phyloP scores from a whole-genome alignment of 2,888 invertebrate genomes.

The Cantharis rustica region DNA sequence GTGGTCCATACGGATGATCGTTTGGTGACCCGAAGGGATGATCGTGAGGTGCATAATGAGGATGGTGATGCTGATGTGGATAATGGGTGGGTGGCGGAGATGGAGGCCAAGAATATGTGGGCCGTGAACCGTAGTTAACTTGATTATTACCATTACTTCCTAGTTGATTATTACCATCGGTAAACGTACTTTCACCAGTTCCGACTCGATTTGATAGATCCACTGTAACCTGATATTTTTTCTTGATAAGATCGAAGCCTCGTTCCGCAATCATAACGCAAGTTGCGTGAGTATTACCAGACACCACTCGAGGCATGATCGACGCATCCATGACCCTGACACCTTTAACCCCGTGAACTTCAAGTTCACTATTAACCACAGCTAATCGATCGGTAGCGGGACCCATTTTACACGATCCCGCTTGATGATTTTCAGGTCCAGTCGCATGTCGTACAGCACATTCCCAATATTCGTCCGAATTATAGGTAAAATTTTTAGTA shows the following conservation, averaged over 20 bases:
- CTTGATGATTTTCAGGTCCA: slow-evolving; percentile 83
- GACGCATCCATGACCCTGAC: slow-evolving; percentile 59
- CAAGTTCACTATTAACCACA: slow-evolving; percentile 73
- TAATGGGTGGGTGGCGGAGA: not conserved
- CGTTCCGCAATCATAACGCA: slow-evolving; percentile 55
- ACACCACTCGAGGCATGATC: slow-evolving; percentile 51
- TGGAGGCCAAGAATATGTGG: not conserved
- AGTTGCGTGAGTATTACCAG: slow-evolving; percentile 54
- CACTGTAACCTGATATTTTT: slow-evolving; percentile 41
- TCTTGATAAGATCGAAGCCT: slow-evolving; percentile 51
- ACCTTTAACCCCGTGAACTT: slow-evolving; percentile 67
- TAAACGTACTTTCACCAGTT: not conserved
- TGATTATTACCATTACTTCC: not conserved
- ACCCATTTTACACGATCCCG: slow-evolving; percentile 84
- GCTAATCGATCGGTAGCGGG: slow-evolving; percentile 70
- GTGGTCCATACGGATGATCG: not conserved
- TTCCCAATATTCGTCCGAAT: slow-evolving; percentile 74
- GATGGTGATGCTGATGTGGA: not conserved
- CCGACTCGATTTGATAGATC: slow-evolving; percentile 20
- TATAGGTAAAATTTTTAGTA: slow-evolving; percentile 53
- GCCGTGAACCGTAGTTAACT: not conserved
- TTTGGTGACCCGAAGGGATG: not conserved
- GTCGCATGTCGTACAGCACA: slow-evolving; percentile 74
- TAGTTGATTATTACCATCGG: not conserved
- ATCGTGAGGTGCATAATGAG: not conserved